Evolutionary conservation across 2,888 invertebrate genomes (phyloP).

Genomic region (Microplitis deprimator): DNA sequence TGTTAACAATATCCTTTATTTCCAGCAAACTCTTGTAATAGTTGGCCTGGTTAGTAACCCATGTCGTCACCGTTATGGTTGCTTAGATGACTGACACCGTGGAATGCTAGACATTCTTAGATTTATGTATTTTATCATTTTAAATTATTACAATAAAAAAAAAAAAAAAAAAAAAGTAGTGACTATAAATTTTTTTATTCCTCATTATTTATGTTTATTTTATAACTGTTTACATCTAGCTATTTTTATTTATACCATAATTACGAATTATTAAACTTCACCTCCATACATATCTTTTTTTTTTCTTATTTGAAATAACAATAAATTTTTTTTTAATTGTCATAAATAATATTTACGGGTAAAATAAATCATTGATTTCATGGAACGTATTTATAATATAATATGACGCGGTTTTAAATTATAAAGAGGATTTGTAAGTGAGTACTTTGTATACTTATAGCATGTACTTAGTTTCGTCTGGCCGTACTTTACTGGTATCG

Average conservation of each 20-base stretch:
- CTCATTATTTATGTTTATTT: not conserved
- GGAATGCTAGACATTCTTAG: slow-evolving; percentile 16
- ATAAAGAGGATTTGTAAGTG: not conserved
- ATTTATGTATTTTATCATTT: slow-evolving; percentile 8
- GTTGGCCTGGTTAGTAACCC: slow-evolving; percentile 13
- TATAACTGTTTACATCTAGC: not conserved
- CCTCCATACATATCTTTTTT: no score
- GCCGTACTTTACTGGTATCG: not conserved
- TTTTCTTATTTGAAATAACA: no score
- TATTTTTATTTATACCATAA: no score
- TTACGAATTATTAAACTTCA: no score
- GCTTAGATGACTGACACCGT: slow-evolving; percentile 20
- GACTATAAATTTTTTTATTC: not conserved
- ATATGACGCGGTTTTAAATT: not conserved
- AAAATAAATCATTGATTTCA: not conserved
- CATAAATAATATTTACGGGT: not conserved
- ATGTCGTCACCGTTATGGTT: slow-evolving; percentile 26
- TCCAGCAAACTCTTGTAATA: slow-evolving; percentile 3
- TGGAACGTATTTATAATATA: not conserved
- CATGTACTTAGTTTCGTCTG: not conserved
- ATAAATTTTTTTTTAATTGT: no score
- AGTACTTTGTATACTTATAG: not conserved
- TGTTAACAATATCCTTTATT: not conserved
- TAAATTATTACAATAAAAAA: not conserved
- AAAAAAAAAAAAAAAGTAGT: not conserved